Conservation (phyloP, 1,140 invertebrate genomes). For the Anthonomus grandis region DNA sequence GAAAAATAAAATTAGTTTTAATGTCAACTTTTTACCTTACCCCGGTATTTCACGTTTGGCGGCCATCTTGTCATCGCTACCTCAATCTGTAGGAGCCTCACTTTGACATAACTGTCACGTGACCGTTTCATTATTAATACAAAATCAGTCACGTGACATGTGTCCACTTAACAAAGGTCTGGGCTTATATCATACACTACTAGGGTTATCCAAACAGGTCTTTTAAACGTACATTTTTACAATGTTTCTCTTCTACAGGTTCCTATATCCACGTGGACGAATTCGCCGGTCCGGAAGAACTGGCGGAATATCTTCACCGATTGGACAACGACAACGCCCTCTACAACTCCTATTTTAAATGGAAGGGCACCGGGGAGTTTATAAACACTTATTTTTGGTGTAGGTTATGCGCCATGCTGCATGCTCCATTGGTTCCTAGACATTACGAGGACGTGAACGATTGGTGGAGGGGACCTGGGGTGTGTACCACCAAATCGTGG, state of each 20-base stretch:
- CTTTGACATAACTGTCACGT: too few species aligned
- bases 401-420: conserved; percentile 85
- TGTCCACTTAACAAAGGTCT: too few species aligned
- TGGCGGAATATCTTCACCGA: conserved; percentile 81
- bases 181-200: too few species aligned
- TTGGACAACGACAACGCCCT: conserved; percentile 81
- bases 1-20: too few species aligned
- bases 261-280: conserved; percentile 93
- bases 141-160: too few species aligned
- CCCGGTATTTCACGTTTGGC: too few species aligned
- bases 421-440: conserved; percentile 62
- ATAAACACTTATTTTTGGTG: conserved; percentile 96
- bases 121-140: too few species aligned
- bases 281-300: conserved; percentile 77
- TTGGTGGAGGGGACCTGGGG: conserved; percentile 78
- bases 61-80: too few species aligned
- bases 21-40: too few species aligned
- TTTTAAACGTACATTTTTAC: background rate
- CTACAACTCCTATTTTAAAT: conserved; percentile 91
- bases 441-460: conserved; percentile 80
- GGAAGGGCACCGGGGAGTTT: conserved; percentile 89
- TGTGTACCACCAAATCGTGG: conserved; percentile 68
- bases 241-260: conserved; percentile 14
- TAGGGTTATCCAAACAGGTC: too few species aligned
- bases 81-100: too few species aligned